These are phyloP conservation scores for Apolygus lucorum DNA, from an alignment of 1,140 invertebrate species.

Conservation along the genomic window DNA sequence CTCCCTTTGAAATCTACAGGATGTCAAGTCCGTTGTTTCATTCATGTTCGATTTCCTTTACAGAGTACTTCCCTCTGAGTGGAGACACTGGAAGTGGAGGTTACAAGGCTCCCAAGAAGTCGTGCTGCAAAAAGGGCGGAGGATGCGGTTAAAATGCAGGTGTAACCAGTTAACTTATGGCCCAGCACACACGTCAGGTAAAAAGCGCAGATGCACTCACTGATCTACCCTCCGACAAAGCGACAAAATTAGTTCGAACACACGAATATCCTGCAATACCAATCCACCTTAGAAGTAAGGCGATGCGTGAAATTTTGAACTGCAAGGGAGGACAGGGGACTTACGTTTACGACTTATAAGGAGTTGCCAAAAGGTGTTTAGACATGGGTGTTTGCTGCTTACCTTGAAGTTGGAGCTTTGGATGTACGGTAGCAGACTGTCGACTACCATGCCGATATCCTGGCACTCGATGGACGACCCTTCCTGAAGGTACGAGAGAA, in stretches of 20 bases:
- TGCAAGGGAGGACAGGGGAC: no score
- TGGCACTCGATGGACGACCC: slow-evolving; percentile 56
- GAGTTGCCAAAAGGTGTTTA: no score
- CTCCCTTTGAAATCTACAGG: no score
- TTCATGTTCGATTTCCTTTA: no score
- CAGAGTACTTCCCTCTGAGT: not conserved
- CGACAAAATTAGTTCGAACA: not conserved
- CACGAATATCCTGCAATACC: not conserved
- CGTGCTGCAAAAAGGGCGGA: slow-evolving; percentile 4
- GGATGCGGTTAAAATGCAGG: slow-evolving; percentile 5
- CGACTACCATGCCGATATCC: slow-evolving; percentile 76
- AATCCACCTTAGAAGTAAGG: not conserved
- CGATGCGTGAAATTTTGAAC: no score
- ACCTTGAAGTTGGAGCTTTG: slow-evolving; percentile 85
- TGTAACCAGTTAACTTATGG: no score
- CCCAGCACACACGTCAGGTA: no score
- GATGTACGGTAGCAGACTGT: slow-evolving; percentile 77
- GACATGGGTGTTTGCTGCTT: no score
- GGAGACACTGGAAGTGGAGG: slow-evolving; percentile 11
- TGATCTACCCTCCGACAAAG: no score
- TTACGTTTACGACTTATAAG: no score
- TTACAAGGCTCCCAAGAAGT: slow-evolving; percentile 1
- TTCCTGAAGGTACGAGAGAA: slow-evolving; percentile 57
- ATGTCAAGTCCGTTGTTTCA: no score
- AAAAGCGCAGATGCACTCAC: no score